Conservation (phyloP, 2,113 vertebrate species). For the Cyprinus carpio region DNA sequence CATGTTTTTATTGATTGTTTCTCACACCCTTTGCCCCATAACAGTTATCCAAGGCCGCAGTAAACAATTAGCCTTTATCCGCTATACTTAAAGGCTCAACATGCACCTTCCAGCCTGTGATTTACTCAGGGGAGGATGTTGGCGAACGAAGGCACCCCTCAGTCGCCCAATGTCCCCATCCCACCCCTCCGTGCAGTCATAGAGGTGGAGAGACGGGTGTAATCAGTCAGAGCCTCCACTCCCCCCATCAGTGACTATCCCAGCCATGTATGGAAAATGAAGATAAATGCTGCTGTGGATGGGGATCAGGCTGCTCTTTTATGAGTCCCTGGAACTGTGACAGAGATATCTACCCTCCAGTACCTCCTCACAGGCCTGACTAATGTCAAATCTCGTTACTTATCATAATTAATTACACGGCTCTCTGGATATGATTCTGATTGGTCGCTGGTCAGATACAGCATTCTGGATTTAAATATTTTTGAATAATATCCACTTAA, state of each 20-base stretch:
- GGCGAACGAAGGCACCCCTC: constrained; percentile 9
- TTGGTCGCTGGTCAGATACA: background rate
- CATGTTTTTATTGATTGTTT: constrained; percentile 69
- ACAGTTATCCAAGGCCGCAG: constrained; percentile 54
- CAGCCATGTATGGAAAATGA: constrained; percentile 15
- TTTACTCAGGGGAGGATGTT: constrained; percentile 21
- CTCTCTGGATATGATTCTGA: background rate
- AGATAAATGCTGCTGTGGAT: constrained; percentile 23
- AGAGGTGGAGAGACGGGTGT: constrained; percentile 13
- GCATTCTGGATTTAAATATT: background rate
- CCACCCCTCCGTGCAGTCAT: background rate
- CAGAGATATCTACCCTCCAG: constrained; percentile 2
- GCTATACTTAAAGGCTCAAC: constrained; percentile 60
- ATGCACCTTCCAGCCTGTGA: constrained; percentile 47
- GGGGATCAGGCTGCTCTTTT: constrained; percentile 30
- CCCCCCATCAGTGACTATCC: constrained; percentile 11
- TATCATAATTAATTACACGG: background rate
- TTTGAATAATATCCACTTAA: background rate
- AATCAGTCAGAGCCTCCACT: constrained; percentile 42
- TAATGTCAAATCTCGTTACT: background rate
- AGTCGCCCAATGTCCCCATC: background rate
- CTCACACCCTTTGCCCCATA: constrained; percentile 50
- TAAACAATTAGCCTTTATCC: constrained; percentile 62
- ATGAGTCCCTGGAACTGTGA: constrained; percentile 40
- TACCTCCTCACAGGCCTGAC: background rate